A percentile compares a stretch with the other conserved stretches of the same genome.
Conservation (phyloP, 2,797 vertebrate species). For the Tangara arthus region DNA sequence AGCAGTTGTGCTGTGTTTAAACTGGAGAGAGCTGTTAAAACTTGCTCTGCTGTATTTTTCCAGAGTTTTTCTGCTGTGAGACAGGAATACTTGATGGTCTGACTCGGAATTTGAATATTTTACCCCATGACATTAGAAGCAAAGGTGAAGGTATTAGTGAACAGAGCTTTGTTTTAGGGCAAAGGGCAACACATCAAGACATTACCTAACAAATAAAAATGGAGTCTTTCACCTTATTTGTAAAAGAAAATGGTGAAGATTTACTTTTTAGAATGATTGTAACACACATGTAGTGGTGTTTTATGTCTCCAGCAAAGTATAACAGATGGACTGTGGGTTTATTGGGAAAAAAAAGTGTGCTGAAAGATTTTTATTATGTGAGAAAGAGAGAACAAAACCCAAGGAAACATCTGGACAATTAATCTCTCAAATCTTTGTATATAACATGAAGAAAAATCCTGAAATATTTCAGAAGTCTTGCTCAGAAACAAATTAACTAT, state of each 20-base stretch:
- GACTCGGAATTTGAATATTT: not conserved
- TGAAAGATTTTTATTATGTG: slow-evolving; percentile 82
- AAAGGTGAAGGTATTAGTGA: slow-evolving; percentile 50
- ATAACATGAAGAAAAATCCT: slow-evolving; percentile 45
- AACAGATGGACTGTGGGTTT: slow-evolving; percentile 76
- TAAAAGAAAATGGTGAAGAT: slow-evolving; percentile 46
- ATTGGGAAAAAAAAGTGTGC: slow-evolving; percentile 62
- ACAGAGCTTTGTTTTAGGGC: not conserved
- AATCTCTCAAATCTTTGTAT: slow-evolving; percentile 73
- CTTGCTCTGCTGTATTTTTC: not conserved
- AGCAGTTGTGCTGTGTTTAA: not conserved
- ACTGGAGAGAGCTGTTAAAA: not conserved
- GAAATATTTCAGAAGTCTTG: slow-evolving; percentile 34
- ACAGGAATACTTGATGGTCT: slow-evolving; percentile 24
- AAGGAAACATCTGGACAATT: slow-evolving; percentile 88
- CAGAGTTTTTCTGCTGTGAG: not conserved
- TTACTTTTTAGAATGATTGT: slow-evolving; percentile 39
- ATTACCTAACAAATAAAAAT: slow-evolving; percentile 54
- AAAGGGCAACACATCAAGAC: slow-evolving; percentile 26
- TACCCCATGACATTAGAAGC: not conserved
- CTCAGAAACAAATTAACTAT: slow-evolving; percentile 33
- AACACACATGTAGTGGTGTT: slow-evolving; percentile 47
- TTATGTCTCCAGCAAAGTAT: slow-evolving; percentile 56
- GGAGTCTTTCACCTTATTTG: slow-evolving; percentile 48
- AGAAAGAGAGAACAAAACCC: slow-evolving; percentile 84